Evolutionary conservation across 2,797 vertebrate species (phyloP).

Genomic region (Gallinago nigripennis): DNA sequence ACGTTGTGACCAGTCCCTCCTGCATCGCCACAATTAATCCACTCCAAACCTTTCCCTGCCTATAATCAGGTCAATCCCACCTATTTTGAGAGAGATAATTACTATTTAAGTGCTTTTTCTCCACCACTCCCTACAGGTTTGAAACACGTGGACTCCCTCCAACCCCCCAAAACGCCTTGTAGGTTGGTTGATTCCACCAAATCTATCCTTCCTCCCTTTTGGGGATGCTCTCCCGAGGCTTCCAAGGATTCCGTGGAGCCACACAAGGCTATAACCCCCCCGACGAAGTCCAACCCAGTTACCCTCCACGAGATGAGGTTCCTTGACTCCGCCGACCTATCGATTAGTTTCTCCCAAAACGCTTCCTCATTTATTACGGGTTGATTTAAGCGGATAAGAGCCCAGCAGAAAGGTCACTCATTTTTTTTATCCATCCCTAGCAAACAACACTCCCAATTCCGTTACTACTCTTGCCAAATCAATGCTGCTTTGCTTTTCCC

Average conservation of each 20-base stretch:
- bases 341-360: neutral
- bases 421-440: neutral
- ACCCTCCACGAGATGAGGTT: neutral
- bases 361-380: constrained; percentile 21
- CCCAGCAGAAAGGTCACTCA: neutral
- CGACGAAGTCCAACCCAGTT: neutral
- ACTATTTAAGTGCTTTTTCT: neutral
- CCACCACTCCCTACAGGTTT: neutral
- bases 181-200: neutral
- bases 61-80: neutral
- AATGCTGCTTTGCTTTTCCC: neutral
- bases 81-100: neutral
- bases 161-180: rapidly evolving
- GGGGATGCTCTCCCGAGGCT: neutral
- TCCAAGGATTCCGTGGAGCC: neutral
- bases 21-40: neutral
- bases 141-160: neutral
- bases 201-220: too few species aligned
- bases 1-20: neutral
- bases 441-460: neutral
- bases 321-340: constrained; percentile 1
- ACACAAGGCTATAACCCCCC: neutral
- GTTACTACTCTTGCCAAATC: constrained; percentile 23
- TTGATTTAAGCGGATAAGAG: constrained; percentile 41
- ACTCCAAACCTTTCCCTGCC: neutral